Evolutionary conservation across 2,113 vertebrate species (phyloP).

Genomic region (Marmota flaviventris): DNA sequence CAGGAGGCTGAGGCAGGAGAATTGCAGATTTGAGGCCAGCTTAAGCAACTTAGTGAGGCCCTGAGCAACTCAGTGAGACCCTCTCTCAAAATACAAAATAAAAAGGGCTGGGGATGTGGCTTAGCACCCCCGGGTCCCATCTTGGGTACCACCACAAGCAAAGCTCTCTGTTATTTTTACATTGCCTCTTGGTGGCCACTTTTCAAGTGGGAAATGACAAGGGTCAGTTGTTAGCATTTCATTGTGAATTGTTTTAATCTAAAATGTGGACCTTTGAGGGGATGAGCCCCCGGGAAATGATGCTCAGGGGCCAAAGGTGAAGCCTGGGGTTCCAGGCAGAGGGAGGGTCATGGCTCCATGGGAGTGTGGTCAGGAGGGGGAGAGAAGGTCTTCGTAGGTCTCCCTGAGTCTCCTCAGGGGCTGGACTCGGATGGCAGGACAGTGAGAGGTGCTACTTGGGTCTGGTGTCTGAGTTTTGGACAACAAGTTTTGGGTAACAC

Average conservation of each 20-base stretch:
- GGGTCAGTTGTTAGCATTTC: neutral
- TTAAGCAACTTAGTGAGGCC: too few relatives aligned
- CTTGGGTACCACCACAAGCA: too few relatives aligned
- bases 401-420: rapidly evolving
- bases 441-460: rapidly evolving
- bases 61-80: too few relatives aligned
- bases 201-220: neutral
- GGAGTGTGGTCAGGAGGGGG: neutral
- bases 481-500: neutral
- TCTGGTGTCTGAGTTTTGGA: neutral
- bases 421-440: neutral
- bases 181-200: neutral
- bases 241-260: neutral
- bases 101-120: too few relatives aligned
- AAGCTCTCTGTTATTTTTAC: neutral
- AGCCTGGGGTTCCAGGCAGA: rapidly evolving
- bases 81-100: too few relatives aligned
- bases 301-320: rapidly evolving
- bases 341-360: rapidly evolving
- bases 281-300: neutral
- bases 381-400: neutral
- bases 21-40: too few relatives aligned
- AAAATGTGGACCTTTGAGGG: neutral
- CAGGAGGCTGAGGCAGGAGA: too few relatives aligned
- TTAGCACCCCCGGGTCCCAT: too few relatives aligned